Evolutionary conservation across 2,797 vertebrate species (phyloP), one percentile per base, ranked within the genome.

Genomic region (Anguilla anguilla): DNA sequence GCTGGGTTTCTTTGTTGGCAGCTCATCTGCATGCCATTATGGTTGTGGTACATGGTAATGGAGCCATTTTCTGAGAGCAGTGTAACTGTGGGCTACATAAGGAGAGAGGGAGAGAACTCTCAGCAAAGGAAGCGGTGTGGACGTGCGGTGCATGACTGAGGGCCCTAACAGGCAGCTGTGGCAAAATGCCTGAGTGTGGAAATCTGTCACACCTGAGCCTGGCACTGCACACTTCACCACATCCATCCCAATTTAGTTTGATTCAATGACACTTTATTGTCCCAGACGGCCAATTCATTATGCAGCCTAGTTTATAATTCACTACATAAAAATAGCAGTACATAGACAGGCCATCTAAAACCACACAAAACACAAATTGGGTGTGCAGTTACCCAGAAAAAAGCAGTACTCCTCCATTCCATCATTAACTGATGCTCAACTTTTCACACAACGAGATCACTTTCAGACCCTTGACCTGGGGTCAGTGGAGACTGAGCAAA

Each of bases 61-160:
- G 92, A 93, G 89, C 91, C 90, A 90, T 94, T 93, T 93, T 88
- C 46, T 84, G 86, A 88, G 87, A 64, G 90, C 91, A 91, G 89
- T 90, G 92, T 92, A 92, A 92, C 90, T 89, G 91, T 72, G 90
- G 88, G 89, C 91, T 91, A 93, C 92, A 92, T 93, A 93, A 94
- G 89, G 86, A 53, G 55, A 92, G 91, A 93, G 87, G 90, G 87
- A 81, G 90, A 31, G 15, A 93, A 92, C 91, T 89, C 86, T 55
- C 89, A 87, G 87, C 17, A 92, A 93, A 86, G 90, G 93, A 93
- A 85, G 87, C 91, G 22, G 87, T 83, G 43, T 31, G 82, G 88
- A 89, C 87, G 81, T 89, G 92, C 88, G 9, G 86, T 2, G 57
- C 90, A 87, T 92, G 53, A 5, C 87, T 91, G 87, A 89, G 87